Base-by-base conservation (phyloP, 1,140 invertebrate species). In the Lepeophtheirus salmonis region DNA sequence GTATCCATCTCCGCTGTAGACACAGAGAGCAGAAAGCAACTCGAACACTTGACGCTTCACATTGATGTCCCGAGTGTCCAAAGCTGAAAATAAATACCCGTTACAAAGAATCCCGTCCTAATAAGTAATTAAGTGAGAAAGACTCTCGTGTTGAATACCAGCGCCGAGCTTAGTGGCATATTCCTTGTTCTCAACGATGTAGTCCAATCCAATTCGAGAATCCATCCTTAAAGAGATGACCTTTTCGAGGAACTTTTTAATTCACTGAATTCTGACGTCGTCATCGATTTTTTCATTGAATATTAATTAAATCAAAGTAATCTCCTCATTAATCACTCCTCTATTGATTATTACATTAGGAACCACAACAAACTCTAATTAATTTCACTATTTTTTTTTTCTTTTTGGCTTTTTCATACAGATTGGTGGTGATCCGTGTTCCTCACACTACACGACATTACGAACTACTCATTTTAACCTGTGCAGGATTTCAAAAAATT, bases 1-100 rank as follows among this genome's bases (percentile, higher is more conserved):
- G 67, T 89, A 85, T 60, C 87, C 87, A 65, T 87, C 85, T 63
- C 80, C 76, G 68, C 82, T 89, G 77, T 91, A 89, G 50, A 88
- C 84, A 70, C 86, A 90, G 23, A 92, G 76, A 0, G 87, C 86
- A 41, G 86, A 88, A 56, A 91, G 77, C 57, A 91, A 75, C 74
- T 92, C 86, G 69, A 90, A 86, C 64, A 86, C 83, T 78, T 89
- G 87, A 74, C 89, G 89, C 76, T 89, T 89, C 63, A 90, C 86
- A 22, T 83, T 80, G 50, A 79, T 76, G 68, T 86, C 88, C 63
- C 79, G 82, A 49, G 85, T 87, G 70, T 87, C 84, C 68, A 92
- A 74, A 64, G 86, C 87, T 74, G 81, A 64, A 76, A 76, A 67
- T 67, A 67, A 68, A 23, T 61, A n/a, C n/a, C n/a, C n/a, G n/a